These are phyloP conservation scores for Geodia barretti DNA, from an alignment of 37 sponge, comb jelly and placozoan genomes.

Conservation along the genomic window DNA sequence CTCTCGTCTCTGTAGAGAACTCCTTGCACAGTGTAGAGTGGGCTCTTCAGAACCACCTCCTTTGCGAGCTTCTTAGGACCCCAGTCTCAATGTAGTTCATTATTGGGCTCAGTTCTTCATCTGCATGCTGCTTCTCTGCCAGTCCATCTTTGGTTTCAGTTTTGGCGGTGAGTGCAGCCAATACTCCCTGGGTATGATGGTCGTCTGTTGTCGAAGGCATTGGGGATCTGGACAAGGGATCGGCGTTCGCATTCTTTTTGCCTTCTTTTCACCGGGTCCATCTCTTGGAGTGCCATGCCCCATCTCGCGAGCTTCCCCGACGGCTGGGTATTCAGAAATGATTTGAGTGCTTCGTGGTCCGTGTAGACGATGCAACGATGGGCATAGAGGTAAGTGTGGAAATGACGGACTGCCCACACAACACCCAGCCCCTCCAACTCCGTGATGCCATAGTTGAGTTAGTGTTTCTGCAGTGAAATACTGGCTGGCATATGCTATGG, in stretches of 20 bases:
- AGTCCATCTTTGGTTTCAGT: too few relatives aligned
- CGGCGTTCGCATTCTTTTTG: too few relatives aligned
- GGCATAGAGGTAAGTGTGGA: conserved; percentile 7
- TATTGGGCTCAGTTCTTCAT: too few relatives aligned
- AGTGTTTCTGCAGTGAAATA: neutral
- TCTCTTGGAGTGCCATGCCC: too few relatives aligned
- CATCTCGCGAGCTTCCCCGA: conserved; percentile 57
- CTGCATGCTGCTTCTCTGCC: too few relatives aligned
- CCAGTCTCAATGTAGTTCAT: too few relatives aligned
- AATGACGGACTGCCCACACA: conserved; percentile 23
- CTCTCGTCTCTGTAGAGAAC: conserved; percentile 11
- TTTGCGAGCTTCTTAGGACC: conserved; percentile 8
- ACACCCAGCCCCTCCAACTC: conserved; percentile 6
- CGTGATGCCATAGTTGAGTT: conserved; percentile 3
- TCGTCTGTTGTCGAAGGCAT: too few relatives aligned
- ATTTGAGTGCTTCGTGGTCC: conserved; percentile 57
- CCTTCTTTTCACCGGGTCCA: too few relatives aligned
- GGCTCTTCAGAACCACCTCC: neutral
- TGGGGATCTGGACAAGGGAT: too few relatives aligned
- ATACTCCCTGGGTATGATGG: too few relatives aligned
- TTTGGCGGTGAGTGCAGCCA: too few relatives aligned
- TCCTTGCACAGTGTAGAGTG: conserved; percentile 5
- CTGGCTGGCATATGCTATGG: conserved; percentile 19
- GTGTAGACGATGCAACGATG: conserved; percentile 8
- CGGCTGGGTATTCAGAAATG: conserved; percentile 37